These are phyloP conservation scores for Mya arenaria DNA, from an alignment of 1,140 invertebrate genomes.

Conservation along the genomic window DNA sequence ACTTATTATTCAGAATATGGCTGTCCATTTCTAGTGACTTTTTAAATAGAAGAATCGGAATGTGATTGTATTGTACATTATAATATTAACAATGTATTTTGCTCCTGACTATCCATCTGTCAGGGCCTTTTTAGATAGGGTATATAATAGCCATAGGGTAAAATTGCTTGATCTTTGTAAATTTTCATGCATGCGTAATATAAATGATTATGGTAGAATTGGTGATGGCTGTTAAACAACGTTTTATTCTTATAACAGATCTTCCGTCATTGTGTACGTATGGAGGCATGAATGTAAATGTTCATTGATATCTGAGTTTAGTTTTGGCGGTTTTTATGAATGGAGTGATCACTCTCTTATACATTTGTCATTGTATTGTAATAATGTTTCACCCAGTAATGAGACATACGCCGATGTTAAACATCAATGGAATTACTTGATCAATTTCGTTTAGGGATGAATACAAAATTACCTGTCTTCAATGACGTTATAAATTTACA, in stretches of 20 bases:
- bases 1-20: no score
- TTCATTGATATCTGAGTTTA: conserved; percentile 16
- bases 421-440: conserved; percentile 11
- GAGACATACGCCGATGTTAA: background rate
- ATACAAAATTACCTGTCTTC: background rate
- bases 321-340: conserved; percentile 24
- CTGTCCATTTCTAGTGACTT: no score
- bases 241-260: background rate
- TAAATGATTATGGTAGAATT: conserved; percentile 27
- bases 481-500: conserved; percentile 19
- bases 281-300: background rate
- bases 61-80: no score
- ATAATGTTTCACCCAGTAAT: background rate
- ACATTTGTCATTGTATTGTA: conserved; percentile 8
- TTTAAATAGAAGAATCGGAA: no score
- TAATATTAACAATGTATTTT: no score
- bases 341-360: conserved; percentile 27
- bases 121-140: background rate
- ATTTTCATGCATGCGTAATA: conserved; percentile 10
- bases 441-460: background rate
- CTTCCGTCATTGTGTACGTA: conserved; percentile 15
- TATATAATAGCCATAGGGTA: background rate
- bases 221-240: background rate
- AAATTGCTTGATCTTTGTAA: conserved; percentile 42
- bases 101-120: no score